Conservation (phyloP, 2,113 vertebrate species). For the Hassar affinis region DNA sequence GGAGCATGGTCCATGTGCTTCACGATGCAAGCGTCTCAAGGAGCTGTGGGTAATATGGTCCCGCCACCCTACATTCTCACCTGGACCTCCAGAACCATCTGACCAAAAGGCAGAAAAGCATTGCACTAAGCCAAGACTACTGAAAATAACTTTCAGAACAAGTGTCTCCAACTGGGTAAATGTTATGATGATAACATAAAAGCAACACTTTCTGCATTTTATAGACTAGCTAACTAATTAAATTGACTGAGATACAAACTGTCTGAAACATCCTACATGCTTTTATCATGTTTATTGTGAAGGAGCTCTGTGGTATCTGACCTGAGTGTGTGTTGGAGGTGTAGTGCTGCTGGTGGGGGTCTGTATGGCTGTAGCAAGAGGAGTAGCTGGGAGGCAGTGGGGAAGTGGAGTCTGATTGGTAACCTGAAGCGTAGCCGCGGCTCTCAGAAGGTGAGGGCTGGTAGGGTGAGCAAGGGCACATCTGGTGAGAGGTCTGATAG, state of each 20-base stretch:
- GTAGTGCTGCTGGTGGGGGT: slow-evolving; percentile 45
- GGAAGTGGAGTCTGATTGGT: slow-evolving; percentile 77
- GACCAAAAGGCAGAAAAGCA: slow-evolving; percentile 11
- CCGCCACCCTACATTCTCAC: slow-evolving; percentile 75
- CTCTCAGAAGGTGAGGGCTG: slow-evolving; percentile 77
- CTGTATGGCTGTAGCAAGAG: slow-evolving; percentile 54
- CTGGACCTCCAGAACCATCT: slow-evolving; percentile 67
- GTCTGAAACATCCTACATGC: background rate
- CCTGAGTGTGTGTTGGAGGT: slow-evolving; percentile 50
- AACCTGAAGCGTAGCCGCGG: slow-evolving; percentile 75
- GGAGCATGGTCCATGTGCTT: slow-evolving; percentile 67
- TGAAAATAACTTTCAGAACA: background rate
- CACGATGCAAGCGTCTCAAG: slow-evolving; percentile 69
- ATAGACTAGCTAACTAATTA: too few relatives aligned
- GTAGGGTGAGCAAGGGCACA: slow-evolving; percentile 71
- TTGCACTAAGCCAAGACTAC: background rate
- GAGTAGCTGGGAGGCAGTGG: slow-evolving; percentile 64
- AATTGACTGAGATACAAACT: background rate
- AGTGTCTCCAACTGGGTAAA: background rate
- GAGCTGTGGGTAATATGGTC: slow-evolving; percentile 75
- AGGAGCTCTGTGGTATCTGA: slow-evolving; percentile 13
- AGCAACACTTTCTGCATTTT: background rate
- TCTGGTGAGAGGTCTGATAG: slow-evolving; percentile 73
- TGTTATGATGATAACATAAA: background rate
- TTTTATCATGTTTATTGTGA: background rate